phyloP scores from a whole-genome alignment of 2,888 invertebrate species.

The Apoderus coryli region DNA sequence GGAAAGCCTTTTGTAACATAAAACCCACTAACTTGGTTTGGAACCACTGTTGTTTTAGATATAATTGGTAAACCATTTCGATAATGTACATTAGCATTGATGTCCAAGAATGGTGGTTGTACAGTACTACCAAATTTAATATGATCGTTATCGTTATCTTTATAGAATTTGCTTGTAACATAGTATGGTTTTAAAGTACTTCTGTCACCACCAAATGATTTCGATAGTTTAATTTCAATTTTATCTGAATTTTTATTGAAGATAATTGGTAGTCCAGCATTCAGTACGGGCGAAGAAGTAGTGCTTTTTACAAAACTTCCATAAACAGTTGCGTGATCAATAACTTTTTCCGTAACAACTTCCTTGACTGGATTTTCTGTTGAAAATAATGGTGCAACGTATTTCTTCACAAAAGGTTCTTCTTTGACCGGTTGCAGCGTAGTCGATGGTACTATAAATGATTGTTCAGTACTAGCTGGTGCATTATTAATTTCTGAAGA shows the following conservation, averaged over 20 bases:
- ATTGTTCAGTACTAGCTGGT: constrained; percentile 5
- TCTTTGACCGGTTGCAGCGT: constrained; percentile 12
- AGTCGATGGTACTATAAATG: constrained; percentile 12
- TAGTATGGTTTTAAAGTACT: no score
- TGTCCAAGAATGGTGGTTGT: no score
- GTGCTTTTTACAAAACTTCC: constrained; percentile 25
- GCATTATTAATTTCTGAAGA: background rate
- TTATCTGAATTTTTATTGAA: constrained; percentile 18
- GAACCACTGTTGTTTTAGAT: no score
- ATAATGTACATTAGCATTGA: no score
- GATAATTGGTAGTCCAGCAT: constrained; percentile 16
- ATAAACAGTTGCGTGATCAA: constrained; percentile 30
- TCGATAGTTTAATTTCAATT: constrained; percentile 18
- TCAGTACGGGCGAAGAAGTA: constrained; percentile 7
- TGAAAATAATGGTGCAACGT: constrained; percentile 11
- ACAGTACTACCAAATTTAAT: constrained; percentile 1
- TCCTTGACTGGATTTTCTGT: background rate
- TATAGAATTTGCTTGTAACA: no score
- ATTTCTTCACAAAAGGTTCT: constrained; percentile 14
- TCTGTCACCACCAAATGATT: constrained; percentile 14
- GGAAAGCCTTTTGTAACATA: no score
- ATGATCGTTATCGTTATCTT: constrained; percentile 3
- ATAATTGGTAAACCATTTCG: no score
- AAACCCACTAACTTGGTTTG: no score
- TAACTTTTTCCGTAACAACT: constrained; percentile 28